Conservation (phyloP, 2,113 vertebrate species). For the Nycticebus coucang region DNA sequence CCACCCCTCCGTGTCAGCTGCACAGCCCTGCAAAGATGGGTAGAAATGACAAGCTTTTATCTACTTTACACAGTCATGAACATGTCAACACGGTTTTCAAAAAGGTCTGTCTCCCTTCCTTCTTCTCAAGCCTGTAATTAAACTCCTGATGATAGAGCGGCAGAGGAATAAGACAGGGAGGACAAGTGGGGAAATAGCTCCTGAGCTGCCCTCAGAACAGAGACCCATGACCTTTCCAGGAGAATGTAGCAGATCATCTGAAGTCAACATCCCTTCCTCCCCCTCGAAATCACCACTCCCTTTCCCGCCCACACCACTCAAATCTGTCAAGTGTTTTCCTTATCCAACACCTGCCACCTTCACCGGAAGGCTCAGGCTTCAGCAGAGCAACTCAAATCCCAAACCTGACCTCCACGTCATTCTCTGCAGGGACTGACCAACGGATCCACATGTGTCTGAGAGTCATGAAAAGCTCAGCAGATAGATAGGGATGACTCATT, state of each 20-base stretch:
- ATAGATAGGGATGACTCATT: not conserved
- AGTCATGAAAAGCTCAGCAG: not conserved
- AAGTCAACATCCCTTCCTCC: no score
- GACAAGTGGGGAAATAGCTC: not conserved
- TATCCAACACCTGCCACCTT: not conserved
- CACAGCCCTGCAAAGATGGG: not conserved
- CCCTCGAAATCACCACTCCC: rapidly evolving
- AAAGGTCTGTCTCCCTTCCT: not conserved
- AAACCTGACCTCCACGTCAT: not conserved
- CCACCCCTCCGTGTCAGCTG: not conserved
- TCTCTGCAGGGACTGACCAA: not conserved
- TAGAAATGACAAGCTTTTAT: not conserved
- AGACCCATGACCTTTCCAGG: not conserved
- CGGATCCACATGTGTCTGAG: rapidly evolving
- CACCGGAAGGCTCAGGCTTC: not conserved
- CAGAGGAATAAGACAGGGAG: not conserved
- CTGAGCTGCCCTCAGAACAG: not conserved
- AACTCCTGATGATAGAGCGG: not conserved
- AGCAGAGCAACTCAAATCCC: not conserved
- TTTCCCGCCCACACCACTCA: not conserved
- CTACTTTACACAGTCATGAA: not conserved
- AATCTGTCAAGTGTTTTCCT: rapidly evolving
- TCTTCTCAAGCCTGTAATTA: slow-evolving; percentile 31
- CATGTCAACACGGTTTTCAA: not conserved
- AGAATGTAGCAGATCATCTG: not conserved